A percentile compares a stretch with the other conserved stretches of the same genome.
phyloP scores from a whole-genome alignment of 2,113 vertebrate genomes.

The Dasyornis broadbenti region DNA sequence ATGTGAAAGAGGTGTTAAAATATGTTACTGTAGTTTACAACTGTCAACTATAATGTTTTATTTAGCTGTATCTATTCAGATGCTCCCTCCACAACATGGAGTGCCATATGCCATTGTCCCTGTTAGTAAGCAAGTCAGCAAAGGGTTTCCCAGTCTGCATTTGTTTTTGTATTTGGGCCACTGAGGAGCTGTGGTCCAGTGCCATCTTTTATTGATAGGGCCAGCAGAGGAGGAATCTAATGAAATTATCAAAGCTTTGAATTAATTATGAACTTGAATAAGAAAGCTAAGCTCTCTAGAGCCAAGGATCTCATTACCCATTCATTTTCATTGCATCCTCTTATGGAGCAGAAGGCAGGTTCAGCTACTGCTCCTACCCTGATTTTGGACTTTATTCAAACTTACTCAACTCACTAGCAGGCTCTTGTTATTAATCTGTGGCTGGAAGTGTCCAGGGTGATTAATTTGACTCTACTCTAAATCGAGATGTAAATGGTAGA shows the following conservation, averaged over 20 bases:
- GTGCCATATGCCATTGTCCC: constrained; percentile 83
- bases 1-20: constrained; percentile 60
- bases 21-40: constrained; percentile 67
- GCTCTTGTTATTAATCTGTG: constrained; percentile 34
- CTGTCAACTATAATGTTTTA: constrained; percentile 77
- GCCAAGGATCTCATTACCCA: constrained; percentile 87
- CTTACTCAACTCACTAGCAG: constrained; percentile 58
- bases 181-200: constrained; percentile 82
- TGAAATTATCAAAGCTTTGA: constrained; percentile 99
- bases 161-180: constrained; percentile 68
- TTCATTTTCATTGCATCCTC: constrained; percentile 89
- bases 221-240: constrained; percentile 84
- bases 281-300: constrained; percentile 90
- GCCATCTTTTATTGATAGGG: constrained; percentile 97
- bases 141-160: constrained; percentile 66
- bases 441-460: constrained; percentile 63
- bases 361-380: constrained; percentile 74
- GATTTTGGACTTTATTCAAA: constrained; percentile 88
- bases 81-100: constrained; percentile 66
- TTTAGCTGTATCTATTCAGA: constrained; percentile 74
- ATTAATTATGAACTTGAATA: constrained; percentile 99
- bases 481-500: background rate
- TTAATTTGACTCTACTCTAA: constrained; percentile 60
- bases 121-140: constrained; percentile 57
- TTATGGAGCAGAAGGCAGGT: constrained; percentile 84